Evolutionary conservation across 2,113 vertebrate species (phyloP).

Genomic region (Brienomyrus longianalis): DNA sequence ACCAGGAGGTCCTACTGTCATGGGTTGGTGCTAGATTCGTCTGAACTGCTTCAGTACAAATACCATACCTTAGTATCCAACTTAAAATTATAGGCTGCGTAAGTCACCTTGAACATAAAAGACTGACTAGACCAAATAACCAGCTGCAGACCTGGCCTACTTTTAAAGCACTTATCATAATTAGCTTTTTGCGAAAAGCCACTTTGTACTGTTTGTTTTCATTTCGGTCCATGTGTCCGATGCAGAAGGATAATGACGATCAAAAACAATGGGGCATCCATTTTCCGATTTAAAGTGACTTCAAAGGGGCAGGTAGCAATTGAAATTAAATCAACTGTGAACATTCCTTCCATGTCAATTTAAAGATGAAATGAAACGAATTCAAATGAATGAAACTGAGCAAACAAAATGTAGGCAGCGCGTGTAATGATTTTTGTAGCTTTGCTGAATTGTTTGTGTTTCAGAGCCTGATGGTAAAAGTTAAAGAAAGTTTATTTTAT

Average conservation of each 20-base stretch:
- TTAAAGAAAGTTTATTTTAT: background rate
- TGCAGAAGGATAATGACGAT: background rate
- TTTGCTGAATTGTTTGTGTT: background rate
- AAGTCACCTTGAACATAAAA: background rate
- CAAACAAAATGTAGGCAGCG: background rate
- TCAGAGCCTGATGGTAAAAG: background rate
- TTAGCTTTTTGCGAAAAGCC: background rate
- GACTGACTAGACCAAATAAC: background rate
- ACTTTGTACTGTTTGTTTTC: background rate
- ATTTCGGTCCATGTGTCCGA: background rate
- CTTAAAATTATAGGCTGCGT: background rate
- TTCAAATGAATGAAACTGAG: background rate
- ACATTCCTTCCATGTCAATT: background rate
- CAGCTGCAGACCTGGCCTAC: background rate
- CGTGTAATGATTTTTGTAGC: background rate
- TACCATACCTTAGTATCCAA: background rate
- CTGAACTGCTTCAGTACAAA: background rate
- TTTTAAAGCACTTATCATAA: background rate
- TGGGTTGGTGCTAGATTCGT: background rate
- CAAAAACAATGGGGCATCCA: background rate
- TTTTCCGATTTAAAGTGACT: background rate
- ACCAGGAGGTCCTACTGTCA: background rate
- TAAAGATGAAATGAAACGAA: background rate
- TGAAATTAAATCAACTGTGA: background rate
- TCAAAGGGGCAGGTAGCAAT: background rate